Base-by-base conservation (phyloP, 2,797 vertebrate species). In the Diglossa cyanea region DNA sequence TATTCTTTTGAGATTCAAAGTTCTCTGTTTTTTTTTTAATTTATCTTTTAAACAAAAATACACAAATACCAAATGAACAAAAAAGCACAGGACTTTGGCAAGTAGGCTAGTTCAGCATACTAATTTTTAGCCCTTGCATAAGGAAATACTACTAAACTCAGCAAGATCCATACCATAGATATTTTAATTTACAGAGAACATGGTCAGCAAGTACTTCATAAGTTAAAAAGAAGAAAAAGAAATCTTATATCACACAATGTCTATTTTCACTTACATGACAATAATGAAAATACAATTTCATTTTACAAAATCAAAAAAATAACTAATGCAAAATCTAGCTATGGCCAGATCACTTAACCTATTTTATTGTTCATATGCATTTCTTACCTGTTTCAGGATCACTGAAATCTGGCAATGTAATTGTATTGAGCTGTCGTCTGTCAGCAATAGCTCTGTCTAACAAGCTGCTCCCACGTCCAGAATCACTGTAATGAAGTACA, bases 391-490 rank as follows among this genome's bases (percentile, higher is more conserved):
- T 99, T 94, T 99, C 99, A 47, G 99, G 98, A 95, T 99, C 99
- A 86, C 99, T 99, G 98, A 99, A 99, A 97, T 99, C 99, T 63
- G 99, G 99, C 63, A 99, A 97, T 30, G 99, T 99, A 97, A 99
- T 99, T 90, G 99, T 98, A 79, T 99, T 99, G 78, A 99, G 98
- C 96, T 99, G 99, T 92, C 99, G 97, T 95, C 99, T 98, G 97
- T 99, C 99, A 72, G 99, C 99, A 47, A 99, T 98, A 94, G 99
- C 98, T 98, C 99, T 98, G 95, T 99, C 99, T 98, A 99, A 96
- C 95, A 99, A 97, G 95, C 99, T 99, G 98, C 99, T 99, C 94
- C 99, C 99, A 44, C 99, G 98, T 82, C 99, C 99, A 1, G 99
- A 99, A 97, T 99, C 99, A 97, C 99, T 99, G 97, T 57, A 96